Evolutionary conservation across 2,797 vertebrate species (phyloP), one percentile per base, ranked within the genome.

Genomic region (Uromys caudimaculatus): DNA sequence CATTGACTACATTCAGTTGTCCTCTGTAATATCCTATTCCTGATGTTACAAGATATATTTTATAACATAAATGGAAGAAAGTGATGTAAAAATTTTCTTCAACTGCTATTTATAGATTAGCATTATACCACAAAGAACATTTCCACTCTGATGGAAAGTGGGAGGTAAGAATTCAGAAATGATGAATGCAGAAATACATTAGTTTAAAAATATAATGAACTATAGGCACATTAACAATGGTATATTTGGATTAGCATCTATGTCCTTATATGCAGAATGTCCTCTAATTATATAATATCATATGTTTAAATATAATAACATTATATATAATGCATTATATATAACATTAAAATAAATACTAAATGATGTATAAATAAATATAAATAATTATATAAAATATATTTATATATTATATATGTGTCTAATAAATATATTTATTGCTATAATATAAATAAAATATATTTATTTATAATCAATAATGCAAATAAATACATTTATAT

Each of bases 11-110:
- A 29, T 88, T 69, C 35, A n/a, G 41, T 58, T 84, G 81, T 77
- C 13, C 4, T 44, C 71, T 62, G 3, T 84, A 77, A 79, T 77
- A 41, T 60, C 67, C 60, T 69, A 47, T 82, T 54, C 24, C 16
- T 93, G 50, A 44, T 82, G 21, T 69, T 94, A 54, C 41, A 19
- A 93, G 60, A 90, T 67, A 88, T 91, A 50, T 67, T 91, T 96
- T 60, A 56, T 41, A 38, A 82, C 11, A 29, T 79, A 84, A 83
- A 14, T 73, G 47, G 78, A 93, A 82, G 29, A 83, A 77, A 6
- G 5, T 23, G 47, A 82, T 88, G 62, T 21, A 82, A 93, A 95
- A 78, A 35, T 67, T 47, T 62, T 90, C 14, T 29, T 73, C 41
- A 47, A 67, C 35, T 62, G 21, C 56, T 50, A 84, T 11, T 81